Conservation (phyloP, 2,888 invertebrate genomes). For the Leptopilina syphax region DNA sequence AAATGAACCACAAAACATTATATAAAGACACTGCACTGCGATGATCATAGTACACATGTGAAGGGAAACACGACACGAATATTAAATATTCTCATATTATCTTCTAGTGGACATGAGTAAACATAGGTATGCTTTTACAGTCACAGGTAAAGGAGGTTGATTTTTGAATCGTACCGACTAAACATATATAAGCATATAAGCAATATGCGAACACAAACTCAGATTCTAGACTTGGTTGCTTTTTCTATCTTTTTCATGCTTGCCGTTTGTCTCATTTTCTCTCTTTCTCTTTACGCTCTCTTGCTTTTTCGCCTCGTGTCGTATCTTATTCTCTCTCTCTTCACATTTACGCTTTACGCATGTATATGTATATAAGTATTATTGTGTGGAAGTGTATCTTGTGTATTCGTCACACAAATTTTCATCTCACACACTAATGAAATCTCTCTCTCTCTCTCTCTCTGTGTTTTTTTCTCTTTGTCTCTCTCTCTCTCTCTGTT, state of each 20-base stretch:
- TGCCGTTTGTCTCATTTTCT: background rate
- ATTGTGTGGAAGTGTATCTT: constrained; percentile 45
- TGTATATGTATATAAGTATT: constrained; percentile 46
- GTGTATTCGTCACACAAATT: constrained; percentile 45
- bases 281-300: background rate
- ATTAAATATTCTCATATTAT: background rate
- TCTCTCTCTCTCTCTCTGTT: constrained; percentile 19
- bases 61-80: background rate
- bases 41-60: background rate
- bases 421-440: constrained; percentile 36
- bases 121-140: background rate
- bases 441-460: constrained; percentile 34
- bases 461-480: constrained; percentile 9
- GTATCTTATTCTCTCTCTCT: constrained; percentile 43
- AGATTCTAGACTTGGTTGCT: constrained; percentile 4
- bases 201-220: background rate
- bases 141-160: background rate
- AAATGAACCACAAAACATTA: too few species aligned
- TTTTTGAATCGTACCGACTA: background rate
- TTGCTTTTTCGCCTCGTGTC: constrained; percentile 21
- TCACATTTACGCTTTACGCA: constrained; percentile 39
- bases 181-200: background rate
- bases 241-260: background rate
- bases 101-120: background rate
- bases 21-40: too few species aligned